phyloP scores from a whole-genome alignment of 1,140 invertebrate genomes.

The Prorops nasuta region DNA sequence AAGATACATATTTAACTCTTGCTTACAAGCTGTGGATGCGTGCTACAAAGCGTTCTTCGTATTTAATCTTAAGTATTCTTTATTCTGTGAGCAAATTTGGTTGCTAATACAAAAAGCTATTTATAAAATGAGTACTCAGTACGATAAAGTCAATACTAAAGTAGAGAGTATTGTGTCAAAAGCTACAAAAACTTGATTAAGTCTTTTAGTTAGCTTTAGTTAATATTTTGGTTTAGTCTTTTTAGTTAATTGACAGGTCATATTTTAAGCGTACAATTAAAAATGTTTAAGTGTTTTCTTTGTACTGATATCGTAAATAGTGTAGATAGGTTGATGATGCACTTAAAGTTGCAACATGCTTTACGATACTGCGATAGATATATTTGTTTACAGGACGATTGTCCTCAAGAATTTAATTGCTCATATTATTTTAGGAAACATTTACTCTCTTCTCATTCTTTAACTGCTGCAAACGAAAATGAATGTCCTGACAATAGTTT shows the following conservation, averaged over 20 bases:
- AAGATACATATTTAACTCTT: conserved; percentile 1
- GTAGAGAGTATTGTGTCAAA: conserved; percentile 7
- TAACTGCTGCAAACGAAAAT: not conserved
- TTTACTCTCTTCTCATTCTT: not conserved
- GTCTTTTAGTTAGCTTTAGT: too few relatives aligned
- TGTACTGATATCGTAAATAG: not conserved
- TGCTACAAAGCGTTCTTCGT: conserved; percentile 9
- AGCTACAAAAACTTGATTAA: too few relatives aligned
- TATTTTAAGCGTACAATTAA: too few relatives aligned
- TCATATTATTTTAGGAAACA: not conserved
- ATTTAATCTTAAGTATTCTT: conserved; percentile 11
- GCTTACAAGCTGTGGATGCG: conserved; percentile 11
- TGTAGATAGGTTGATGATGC: not conserved
- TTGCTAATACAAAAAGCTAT: conserved; percentile 8
- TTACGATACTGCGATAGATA: not conserved
- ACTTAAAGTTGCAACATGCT: not conserved
- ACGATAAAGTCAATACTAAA: conserved; percentile 7
- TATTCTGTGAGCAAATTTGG: conserved; percentile 11
- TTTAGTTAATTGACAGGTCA: not conserved
- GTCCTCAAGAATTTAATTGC: not conserved
- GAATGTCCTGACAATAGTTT: not conserved
- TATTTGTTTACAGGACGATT: not conserved
- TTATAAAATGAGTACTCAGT: conserved; percentile 5
- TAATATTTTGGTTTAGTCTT: not conserved
- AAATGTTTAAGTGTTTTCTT: conserved; percentile 2